A percentile compares a stretch with the other conserved stretches of the same genome.
These are phyloP conservation scores for Falcaria lacertinaria DNA, from an alignment of 2,888 invertebrate species.

Conservation along the genomic window DNA sequence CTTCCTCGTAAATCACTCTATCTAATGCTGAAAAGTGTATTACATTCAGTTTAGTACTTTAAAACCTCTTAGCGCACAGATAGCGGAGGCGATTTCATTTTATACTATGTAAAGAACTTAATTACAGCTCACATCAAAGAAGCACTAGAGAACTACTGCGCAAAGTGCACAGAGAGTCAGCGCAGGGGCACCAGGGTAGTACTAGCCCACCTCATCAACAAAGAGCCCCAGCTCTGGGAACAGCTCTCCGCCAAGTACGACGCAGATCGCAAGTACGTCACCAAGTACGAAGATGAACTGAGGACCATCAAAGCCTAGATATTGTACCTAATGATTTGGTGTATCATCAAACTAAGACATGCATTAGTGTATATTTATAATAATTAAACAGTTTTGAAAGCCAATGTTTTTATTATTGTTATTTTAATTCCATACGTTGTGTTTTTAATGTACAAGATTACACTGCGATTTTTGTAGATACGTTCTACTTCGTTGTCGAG, in stretches of 20 bases:
- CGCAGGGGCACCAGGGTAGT: slow-evolving; percentile 35
- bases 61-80: too few relatives aligned
- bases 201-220: slow-evolving; percentile 53
- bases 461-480: too few relatives aligned
- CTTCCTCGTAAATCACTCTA: too few relatives aligned
- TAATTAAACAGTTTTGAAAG: too few relatives aligned
- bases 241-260: slow-evolving; percentile 45
- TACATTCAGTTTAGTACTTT: too few relatives aligned
- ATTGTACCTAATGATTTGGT: slow-evolving; percentile 3
- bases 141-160: slow-evolving; percentile 55
- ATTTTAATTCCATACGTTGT: too few relatives aligned
- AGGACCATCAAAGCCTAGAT: slow-evolving; percentile 17
- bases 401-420: too few relatives aligned
- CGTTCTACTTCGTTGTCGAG: too few relatives aligned
- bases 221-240: slow-evolving; percentile 43
- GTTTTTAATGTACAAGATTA: too few relatives aligned
- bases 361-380: too few relatives aligned
- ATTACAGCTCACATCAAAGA: slow-evolving; percentile 52
- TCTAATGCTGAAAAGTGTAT: too few relatives aligned
- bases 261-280: slow-evolving; percentile 30
- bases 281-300: slow-evolving; percentile 43
- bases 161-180: slow-evolving; percentile 52
- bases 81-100: not conserved
- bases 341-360: not conserved
- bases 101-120: slow-evolving; percentile 1